phyloP scores from a whole-genome alignment of 1,140 invertebrate species.

The Scylla paramamosain region DNA sequence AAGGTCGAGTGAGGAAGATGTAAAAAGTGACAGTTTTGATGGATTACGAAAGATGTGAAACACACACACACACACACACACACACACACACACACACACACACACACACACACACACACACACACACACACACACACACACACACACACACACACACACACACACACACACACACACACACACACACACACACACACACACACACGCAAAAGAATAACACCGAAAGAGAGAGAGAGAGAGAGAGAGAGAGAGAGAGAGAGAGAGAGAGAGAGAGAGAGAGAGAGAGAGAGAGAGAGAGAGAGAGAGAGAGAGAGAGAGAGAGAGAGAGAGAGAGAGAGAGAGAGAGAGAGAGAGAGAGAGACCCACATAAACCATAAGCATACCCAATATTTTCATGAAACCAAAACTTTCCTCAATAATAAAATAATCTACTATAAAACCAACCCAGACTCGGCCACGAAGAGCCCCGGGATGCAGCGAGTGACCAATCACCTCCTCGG shows the following conservation, averaged over 20 bases:
- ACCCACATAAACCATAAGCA: background rate
- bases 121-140: background rate
- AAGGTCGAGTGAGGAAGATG: background rate
- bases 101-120: constrained; percentile 40
- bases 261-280: constrained; percentile 41
- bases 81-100: constrained; percentile 40
- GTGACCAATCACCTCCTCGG: too few relatives aligned
- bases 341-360: too few relatives aligned
- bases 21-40: constrained; percentile 24
- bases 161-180: constrained; percentile 42
- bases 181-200: constrained; percentile 19
- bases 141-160: constrained; percentile 16
- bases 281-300: constrained; percentile 41
- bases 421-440: too few relatives aligned
- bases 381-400: too few relatives aligned
- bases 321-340: background rate
- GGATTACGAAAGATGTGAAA: background rate
- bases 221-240: constrained; percentile 13
- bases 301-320: constrained; percentile 32
- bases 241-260: constrained; percentile 44
- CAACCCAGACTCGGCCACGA: too few relatives aligned
- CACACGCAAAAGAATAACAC: background rate
- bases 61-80: background rate
- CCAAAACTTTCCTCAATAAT: too few relatives aligned
- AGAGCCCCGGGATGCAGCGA: too few relatives aligned